phyloP scores from a whole-genome alignment of 92 coral and sea anemone species.

The Bergia sp. region DNA sequence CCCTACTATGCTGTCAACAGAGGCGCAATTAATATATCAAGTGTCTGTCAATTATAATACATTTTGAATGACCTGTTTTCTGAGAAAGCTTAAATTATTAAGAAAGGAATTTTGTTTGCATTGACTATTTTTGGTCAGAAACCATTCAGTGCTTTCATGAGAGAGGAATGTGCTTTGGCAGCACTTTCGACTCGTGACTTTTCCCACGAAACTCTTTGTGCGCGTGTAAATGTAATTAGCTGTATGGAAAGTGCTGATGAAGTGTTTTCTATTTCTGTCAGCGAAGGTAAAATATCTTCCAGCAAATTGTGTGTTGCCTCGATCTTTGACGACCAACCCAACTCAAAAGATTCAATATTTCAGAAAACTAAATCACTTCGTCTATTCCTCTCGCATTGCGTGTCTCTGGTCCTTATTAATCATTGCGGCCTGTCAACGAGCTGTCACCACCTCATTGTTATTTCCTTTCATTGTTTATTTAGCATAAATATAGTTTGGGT shows the following conservation, averaged over 20 bases:
- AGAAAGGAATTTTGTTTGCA: background rate
- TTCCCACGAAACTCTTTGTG: background rate
- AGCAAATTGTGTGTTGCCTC: background rate
- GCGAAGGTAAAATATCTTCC: background rate
- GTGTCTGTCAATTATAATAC: background rate
- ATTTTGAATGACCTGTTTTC: slow-evolving; percentile 10
- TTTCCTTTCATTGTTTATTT: background rate
- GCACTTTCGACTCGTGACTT: slow-evolving; percentile 14
- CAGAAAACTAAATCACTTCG: background rate
- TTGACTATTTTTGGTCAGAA: slow-evolving; percentile 24
- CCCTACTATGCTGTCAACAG: background rate
- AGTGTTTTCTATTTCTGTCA: background rate
- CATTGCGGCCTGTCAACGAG: background rate
- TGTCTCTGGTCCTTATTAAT: background rate
- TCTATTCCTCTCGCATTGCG: background rate
- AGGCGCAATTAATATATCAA: background rate
- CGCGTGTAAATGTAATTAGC: background rate
- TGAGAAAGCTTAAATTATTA: background rate
- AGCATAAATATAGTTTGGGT: background rate
- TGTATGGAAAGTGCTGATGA: background rate
- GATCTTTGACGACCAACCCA: background rate
- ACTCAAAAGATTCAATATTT: background rate
- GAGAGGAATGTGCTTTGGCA: slow-evolving; percentile 28
- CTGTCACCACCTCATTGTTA: background rate
- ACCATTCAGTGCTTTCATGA: background rate